Conservation (phyloP, 2,888 invertebrate species). For the Spodoptera exigua region DNA sequence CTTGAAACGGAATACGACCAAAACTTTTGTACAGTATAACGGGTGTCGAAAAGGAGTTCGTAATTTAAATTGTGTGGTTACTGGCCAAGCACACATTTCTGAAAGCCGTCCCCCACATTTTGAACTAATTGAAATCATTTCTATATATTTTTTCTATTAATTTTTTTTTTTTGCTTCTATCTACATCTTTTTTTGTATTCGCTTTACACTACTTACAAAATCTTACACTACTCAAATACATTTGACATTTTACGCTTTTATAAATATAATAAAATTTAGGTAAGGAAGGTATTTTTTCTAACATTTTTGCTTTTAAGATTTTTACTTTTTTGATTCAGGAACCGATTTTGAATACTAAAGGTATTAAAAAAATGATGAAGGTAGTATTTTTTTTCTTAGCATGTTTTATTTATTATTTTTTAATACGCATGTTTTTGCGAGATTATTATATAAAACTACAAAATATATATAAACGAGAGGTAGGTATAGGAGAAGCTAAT, state of each 20-base stretch:
- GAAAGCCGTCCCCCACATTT: slow-evolving; percentile 40
- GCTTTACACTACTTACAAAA: slow-evolving; percentile 43
- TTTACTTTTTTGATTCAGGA: background rate
- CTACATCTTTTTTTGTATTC: slow-evolving; percentile 29
- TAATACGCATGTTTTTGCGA: no score
- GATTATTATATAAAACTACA: no score
- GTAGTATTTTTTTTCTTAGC: no score
- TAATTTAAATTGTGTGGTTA: slow-evolving; percentile 16
- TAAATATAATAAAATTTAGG: slow-evolving; percentile 7
- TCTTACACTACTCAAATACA: slow-evolving; percentile 35
- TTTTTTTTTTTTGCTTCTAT: slow-evolving; percentile 41
- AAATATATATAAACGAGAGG: no score
- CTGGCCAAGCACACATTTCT: slow-evolving; percentile 5
- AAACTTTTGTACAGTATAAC: slow-evolving; percentile 30
- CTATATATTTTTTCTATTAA: slow-evolving; percentile 1
- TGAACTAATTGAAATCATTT: slow-evolving; percentile 51
- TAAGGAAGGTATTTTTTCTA: slow-evolving; percentile 14
- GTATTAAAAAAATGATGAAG: no score
- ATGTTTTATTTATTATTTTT: no score
- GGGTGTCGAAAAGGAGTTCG: slow-evolving; percentile 18
- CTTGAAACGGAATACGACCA: slow-evolving; percentile 26
- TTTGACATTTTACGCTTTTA: slow-evolving; percentile 36
- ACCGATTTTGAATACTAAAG: no score
- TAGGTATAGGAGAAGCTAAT: no score
- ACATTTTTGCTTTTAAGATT: slow-evolving; percentile 17